A percentile compares a stretch with the other conserved stretches of the same genome.
phyloP scores from a whole-genome alignment of 2,888 invertebrate genomes.

The Scaptomyza parva region DNA sequence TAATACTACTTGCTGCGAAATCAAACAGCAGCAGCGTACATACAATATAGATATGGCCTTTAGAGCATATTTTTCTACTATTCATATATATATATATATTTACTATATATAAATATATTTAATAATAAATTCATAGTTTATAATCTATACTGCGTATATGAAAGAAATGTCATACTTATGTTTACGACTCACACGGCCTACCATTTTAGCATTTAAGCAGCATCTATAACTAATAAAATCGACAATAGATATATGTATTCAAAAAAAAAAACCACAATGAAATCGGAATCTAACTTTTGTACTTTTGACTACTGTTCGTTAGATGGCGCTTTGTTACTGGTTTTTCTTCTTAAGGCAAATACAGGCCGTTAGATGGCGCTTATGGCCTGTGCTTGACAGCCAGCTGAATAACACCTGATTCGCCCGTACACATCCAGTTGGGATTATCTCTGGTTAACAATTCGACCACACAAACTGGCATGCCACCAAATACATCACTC shows the following conservation, averaged over 20 bases:
- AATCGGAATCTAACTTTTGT: not conserved
- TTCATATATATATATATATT: slow-evolving; percentile 55
- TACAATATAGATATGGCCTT: slow-evolving; percentile 62
- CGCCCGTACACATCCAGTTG: slow-evolving; percentile 93
- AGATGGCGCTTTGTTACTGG: not conserved
- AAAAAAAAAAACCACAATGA: slow-evolving; percentile 3
- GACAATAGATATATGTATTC: slow-evolving; percentile 46
- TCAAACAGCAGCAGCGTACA: slow-evolving; percentile 38
- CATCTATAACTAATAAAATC: slow-evolving; percentile 59
- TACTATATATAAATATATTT: not conserved
- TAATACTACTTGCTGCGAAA: slow-evolving; percentile 17
- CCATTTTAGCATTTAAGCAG: slow-evolving; percentile 47
- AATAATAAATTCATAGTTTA: slow-evolving; percentile 62
- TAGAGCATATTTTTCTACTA: slow-evolving; percentile 76
- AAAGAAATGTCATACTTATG: slow-evolving; percentile 67
- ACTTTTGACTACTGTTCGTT: not conserved
- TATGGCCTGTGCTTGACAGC: slow-evolving; percentile 57
- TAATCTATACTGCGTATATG: slow-evolving; percentile 61
- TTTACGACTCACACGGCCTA: slow-evolving; percentile 66
- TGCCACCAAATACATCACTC: slow-evolving; percentile 93
- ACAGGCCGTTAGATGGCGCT: not conserved
- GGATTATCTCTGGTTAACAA: slow-evolving; percentile 86
- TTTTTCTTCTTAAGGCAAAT: no score
- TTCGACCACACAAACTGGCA: slow-evolving; percentile 88
- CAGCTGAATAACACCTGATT: slow-evolving; percentile 92